Base-by-base conservation (phyloP, 1,140 invertebrate genomes). In the Heliothis subflexa region DNA sequence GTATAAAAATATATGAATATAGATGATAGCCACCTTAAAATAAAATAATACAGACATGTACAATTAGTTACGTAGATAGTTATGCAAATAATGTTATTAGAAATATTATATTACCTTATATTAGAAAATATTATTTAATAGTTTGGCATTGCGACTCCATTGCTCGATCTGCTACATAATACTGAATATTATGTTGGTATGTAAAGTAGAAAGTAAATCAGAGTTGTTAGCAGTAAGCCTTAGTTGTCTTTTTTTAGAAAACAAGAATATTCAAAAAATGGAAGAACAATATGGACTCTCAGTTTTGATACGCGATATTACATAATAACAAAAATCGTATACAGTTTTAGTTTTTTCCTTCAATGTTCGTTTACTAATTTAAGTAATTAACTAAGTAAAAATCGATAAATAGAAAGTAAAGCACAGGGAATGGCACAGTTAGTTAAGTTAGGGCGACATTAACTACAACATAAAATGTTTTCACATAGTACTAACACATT, bases 401-500 rank as follows among this genome's bases (percentile, higher is more conserved):
- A 49, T 54, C 28, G 21, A 71, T 50, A 71, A 71, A 13, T 54
- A 54, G 57, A 11, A 64, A 45, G 55, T 75, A 75, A 75, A 75
- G 73, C 73, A 75, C 18, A 75, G 59, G 73, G 59, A 75, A 75
- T 75, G 73, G 73, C 73, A 75, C 73, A 75, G 73, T 52, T 49
- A 62, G 73, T 52, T 49, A 62, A 75, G 59, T 64, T 75, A 52
- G 21, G 18, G 59, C 33, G 40, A 73, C 33, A 40, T 40, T 33
- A 18, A 73, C 55, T 59, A 71, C 25, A 71, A 54, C 50, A 47
- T 49, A 49, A 50, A 70, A 68, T 50, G 13, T 12, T 18, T 49
- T 28, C 25, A 10, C 18, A 55, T 16, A 33, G 50, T 54, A 47
- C 16, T 59, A 59, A 71, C 25, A 55, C 25, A 16, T 21, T 21